phyloP scores from a whole-genome alignment of 53 echinoderm and acorn worm genomes.

The Arbacia lixula region DNA sequence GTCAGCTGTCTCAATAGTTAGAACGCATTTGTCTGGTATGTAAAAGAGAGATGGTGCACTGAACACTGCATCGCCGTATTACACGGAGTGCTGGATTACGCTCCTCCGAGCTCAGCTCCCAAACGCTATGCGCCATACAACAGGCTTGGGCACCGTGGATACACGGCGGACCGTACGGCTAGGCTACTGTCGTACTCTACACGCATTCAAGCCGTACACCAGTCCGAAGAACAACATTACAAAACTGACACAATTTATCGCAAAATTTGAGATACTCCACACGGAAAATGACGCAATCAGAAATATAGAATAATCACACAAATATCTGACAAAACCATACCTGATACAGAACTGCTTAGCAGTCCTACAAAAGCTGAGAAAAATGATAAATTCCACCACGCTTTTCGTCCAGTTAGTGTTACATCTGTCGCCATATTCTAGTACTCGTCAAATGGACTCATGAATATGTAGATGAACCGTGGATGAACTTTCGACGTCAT shows the following conservation, averaged over 20 bases:
- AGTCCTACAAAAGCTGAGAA: conserved; percentile 55
- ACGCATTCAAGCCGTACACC: conserved; percentile 29
- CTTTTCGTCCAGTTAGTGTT: conserved; percentile 54
- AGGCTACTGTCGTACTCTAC: conserved; percentile 22
- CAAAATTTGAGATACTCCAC: background rate
- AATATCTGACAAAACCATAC: background rate
- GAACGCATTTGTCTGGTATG: too few relatives aligned
- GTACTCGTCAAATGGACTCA: conserved; percentile 54
- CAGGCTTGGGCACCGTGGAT: too few relatives aligned
- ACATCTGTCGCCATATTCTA: conserved; percentile 61
- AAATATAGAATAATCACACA: background rate
- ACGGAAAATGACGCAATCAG: background rate
- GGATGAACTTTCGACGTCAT: conserved; percentile 54
- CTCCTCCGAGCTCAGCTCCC: too few relatives aligned
- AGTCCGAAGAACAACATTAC: background rate
- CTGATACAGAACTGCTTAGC: conserved; percentile 49
- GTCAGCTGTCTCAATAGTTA: too few relatives aligned
- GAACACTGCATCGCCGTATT: too few relatives aligned
- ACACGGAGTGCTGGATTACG: too few relatives aligned
- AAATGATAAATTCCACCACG: conserved; percentile 58
- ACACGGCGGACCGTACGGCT: too few relatives aligned
- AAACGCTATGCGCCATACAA: too few relatives aligned
- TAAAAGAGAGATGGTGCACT: too few relatives aligned
- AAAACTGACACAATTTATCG: background rate
- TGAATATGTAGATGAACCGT: conserved; percentile 55